Base-by-base conservation (phyloP, 1,140 invertebrate genomes). In the Brachionus manjavacas region DNA sequence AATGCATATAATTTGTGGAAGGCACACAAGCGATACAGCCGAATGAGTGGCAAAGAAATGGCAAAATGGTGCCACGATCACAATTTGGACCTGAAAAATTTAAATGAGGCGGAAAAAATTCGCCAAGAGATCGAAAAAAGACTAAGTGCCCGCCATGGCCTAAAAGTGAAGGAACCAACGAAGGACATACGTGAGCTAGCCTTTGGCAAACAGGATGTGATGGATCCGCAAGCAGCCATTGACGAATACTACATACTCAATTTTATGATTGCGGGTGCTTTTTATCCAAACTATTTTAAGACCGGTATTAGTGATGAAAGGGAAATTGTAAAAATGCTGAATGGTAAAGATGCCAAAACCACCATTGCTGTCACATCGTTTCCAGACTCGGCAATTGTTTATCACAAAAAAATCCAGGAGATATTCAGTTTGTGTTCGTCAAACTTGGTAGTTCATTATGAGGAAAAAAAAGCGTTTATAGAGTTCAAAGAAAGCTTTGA, bases 221-320 rank as follows among this genome's bases (percentile, higher is more conserved):
- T 64, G 20, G 39, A 64, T 39, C 16, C 20, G 11, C 79, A 68
- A 12, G 20, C 31, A 20, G 79, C 64, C 6, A 41, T 81, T 64
- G 64, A 81, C 39, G 79, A 81, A 23, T 68, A 23, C 12, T 81
- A 81, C 28, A 81, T 81, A 64, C 35, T 81, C 35, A 81, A 81
- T 43, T 81, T 81, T 64, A 81, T 81, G 79, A 81, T 81, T 16
- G 79, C 79, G 2, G 79, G 79, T 12, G 79, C 79, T 68, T 81
- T 81, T 25, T 81, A 81, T 81, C 79, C 79, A 39, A 81, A 81
- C 43, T 81, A 81, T 64, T 81, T 35, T 20, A 81, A 81, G 39
- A 64, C 79, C 11, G 4, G 12, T 31, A 25, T 64, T 4, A 60
- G 8, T 20, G 79, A 64, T 68, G 52, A 81, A 23, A 60, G 16